Evolutionary conservation across 2,888 invertebrate species (phyloP), one percentile per base, ranked within the genome.

Genomic region (Drosophila anomalata): DNA sequence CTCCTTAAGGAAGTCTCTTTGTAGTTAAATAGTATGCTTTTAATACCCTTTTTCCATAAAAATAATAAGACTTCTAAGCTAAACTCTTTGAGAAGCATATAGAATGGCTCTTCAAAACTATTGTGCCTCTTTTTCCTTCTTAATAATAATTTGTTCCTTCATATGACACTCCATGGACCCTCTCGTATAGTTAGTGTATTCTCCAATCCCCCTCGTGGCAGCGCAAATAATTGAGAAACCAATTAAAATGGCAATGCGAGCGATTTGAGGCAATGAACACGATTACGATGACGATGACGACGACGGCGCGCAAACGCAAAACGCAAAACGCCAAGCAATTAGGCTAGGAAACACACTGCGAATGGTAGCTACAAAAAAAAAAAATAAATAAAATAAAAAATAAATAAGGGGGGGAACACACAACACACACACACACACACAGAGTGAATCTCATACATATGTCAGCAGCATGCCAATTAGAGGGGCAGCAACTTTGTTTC

Each of bases 231-330:
- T 69, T 69, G 66, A 73, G 60, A 62, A 58, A 65, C 58, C 77
- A 68, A 75, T 79, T 82, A 74, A 65, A 79, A 75, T 70, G 78
- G 61, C 80, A 83, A 63, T 63, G 79, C 69, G 61, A 58, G 58
- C 67, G 68, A 67, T 67, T 67, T 67, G 67, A 67, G 57, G 67
- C 57, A 51, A 67, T 67, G 67, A 57, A 67, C 67, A 68, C 66
- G 66, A 66, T 66, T 66, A 66, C 66, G 56, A 56, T 42, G 63
- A 65, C 65, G 55, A 66, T 29, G 66, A 53, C 73, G 53, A 24
- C 24, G 14, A 54, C 54, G 66, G 48, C 71, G 84, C 81, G 79
- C 84, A 80, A 84, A 80, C 84, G 81, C 84, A 80, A 80, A 84
- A 80, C 84, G 81, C 84, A 80, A 83, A 83, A 55, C 84, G 81